Evolutionary conservation across 2,113 vertebrate genomes (phyloP), one percentile per base, ranked within the genome.

Genomic region (Crotophaga sulcirostris): DNA sequence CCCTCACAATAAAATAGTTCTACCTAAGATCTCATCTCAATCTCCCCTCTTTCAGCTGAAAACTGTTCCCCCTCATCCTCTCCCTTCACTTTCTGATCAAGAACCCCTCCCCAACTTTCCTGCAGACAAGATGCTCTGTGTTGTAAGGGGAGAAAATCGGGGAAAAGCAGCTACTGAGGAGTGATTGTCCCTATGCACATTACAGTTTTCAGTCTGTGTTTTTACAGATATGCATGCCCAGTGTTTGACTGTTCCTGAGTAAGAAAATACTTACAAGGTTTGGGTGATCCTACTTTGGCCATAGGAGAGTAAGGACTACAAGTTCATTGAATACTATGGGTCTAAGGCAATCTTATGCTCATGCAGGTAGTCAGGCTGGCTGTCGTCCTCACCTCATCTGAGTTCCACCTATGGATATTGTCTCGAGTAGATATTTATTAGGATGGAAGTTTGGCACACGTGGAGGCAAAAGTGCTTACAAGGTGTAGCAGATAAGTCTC

Each of bases 401-500:
- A n/a, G 56, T 8, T 51, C 33, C 7, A 4, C 34, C 60, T 66
- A 18, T 63, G 62, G 74, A 2, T 70, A 1, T 29, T 75, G 38
- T 34, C n/a, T 59, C 17, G 11, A 7, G 38, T 7, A 62, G 49
- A 38, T 67, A 4, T 45, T 70, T 13, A 2, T 11, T 38, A 31
- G 70, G n/a, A 26, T 67, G 83, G 66, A 54, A 60, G 59, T 33
- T 26, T 2, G 13, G 34, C 59, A 33, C 59, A 33, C 2, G 16
- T 14, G 17, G 62, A 83, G 56, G 67, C 17, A 72, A n/a, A 44
- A 25, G 1, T 1, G 0, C 45, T 36, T 47, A 8, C 23, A 58
- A 2, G 0, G 0, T 34, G 24, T 0, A 17, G 58, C 1, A 19
- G 33, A 2, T 25, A 31, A 17, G 11, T 26, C 33, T 42, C 14